These are phyloP conservation scores for Cladopsammia gracilis DNA, from an alignment of 64 coral and sea anemone genomes.

Conservation along the genomic window DNA sequence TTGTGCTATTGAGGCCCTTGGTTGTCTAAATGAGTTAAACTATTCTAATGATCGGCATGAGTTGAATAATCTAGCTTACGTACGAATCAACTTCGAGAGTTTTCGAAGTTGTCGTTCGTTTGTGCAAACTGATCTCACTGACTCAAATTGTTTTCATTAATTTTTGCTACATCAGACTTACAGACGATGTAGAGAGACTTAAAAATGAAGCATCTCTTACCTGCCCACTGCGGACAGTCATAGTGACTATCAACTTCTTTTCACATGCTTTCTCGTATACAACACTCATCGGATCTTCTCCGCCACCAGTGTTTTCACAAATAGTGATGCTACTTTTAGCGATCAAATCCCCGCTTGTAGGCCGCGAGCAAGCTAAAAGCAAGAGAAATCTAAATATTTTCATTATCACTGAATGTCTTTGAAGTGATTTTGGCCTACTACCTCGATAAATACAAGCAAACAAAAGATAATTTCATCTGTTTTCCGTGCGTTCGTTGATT, in stretches of 20 bases:
- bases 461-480: neutral
- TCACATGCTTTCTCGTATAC: constrained; percentile 93
- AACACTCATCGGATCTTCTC: constrained; percentile 92
- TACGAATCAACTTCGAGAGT: no score
- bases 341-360: constrained; percentile 66
- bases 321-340: constrained; percentile 94
- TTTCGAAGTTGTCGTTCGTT: no score
- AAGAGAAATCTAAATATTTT: constrained; percentile 15
- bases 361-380: neutral
- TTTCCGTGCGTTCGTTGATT: neutral
- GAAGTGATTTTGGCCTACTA: neutral
- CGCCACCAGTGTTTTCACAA: constrained; percentile 93
- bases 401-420: neutral
- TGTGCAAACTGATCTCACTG: no score
- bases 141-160: no score
- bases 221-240: constrained; percentile 93
- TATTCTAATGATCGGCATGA: no score
- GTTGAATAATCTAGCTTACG: no score
- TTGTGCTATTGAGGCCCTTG: no score
- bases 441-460: neutral
- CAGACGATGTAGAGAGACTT: neutral
- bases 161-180: neutral
- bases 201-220: constrained; percentile 35
- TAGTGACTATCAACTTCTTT: constrained; percentile 93
- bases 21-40: no score